Percentiles rank a stretch among this genome's conserved stretches.
These are phyloP conservation scores for Maccullochella peelii DNA, from an alignment of 2,113 vertebrate species.

Conservation along the genomic window DNA sequence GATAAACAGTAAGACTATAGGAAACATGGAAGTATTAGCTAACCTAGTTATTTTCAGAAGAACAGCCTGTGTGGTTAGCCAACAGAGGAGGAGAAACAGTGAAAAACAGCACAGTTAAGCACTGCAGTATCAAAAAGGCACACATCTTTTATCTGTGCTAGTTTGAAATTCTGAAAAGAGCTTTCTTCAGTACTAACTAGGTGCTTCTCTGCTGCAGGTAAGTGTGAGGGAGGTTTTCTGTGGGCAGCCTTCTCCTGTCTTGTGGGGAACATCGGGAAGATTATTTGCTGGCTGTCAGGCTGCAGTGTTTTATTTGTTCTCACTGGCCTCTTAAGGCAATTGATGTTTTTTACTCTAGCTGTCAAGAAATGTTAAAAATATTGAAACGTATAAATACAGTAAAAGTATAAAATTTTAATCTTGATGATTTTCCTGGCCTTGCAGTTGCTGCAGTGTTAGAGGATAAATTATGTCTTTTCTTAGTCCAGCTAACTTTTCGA, in stretches of 20 bases:
- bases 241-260: background rate
- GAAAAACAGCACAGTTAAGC: constrained; percentile 25
- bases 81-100: background rate
- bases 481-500: constrained; percentile 70
- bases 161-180: constrained; percentile 22
- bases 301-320: constrained; percentile 29
- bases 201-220: background rate
- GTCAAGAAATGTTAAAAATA: background rate
- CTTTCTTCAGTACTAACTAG: background rate
- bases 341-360: constrained; percentile 23
- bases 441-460: constrained; percentile 30
- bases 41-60: background rate
- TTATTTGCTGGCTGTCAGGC: background rate
- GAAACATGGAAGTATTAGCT: background rate
- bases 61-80: constrained; percentile 1
- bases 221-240: background rate
- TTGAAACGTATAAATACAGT: constrained; percentile 4
- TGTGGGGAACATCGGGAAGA: background rate
- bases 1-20: background rate
- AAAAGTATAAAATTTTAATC: background rate
- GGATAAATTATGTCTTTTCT: constrained; percentile 62
- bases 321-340: constrained; percentile 15
- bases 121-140: constrained; percentile 9
- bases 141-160: background rate
- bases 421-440: background rate